phyloP scores from a whole-genome alignment of 2,797 vertebrate genomes.

The Lepidocolaptes lacrymiger region DNA sequence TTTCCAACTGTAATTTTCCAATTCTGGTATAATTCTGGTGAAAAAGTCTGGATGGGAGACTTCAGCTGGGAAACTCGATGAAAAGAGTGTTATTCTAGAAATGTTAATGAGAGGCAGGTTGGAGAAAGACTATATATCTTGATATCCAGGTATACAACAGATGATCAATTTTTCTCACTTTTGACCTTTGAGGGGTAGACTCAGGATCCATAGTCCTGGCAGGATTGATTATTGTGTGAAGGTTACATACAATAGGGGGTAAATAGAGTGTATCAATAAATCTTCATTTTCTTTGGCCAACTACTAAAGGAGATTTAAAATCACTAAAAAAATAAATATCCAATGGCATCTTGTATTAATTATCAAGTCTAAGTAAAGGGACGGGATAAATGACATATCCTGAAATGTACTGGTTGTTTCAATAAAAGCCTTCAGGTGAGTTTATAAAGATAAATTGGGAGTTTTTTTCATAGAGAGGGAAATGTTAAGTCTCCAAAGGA shows the following conservation, averaged over 20 bases:
- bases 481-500: background rate
- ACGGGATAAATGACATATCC: background rate
- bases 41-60: background rate
- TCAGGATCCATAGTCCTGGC: constrained; percentile 39
- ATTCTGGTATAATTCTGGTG: constrained; percentile 9
- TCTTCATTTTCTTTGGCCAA: constrained; percentile 41
- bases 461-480: background rate
- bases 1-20: constrained; percentile 31
- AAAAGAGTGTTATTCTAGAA: constrained; percentile 29
- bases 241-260: constrained; percentile 37
- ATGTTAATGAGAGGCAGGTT: constrained; percentile 32
- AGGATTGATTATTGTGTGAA: constrained; percentile 52
- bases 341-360: background rate
- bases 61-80: constrained; percentile 31
- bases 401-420: background rate
- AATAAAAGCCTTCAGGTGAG: background rate
- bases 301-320: background rate
- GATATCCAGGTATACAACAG: constrained; percentile 37
- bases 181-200: constrained; percentile 40
- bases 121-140: constrained; percentile 36
- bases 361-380: background rate
- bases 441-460: background rate
- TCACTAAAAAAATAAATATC: background rate
- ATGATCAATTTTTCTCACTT: constrained; percentile 61
- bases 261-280: constrained; percentile 24